Evolutionary conservation across 2,888 invertebrate genomes (phyloP).

Genomic region (Cataglyphis livida): DNA sequence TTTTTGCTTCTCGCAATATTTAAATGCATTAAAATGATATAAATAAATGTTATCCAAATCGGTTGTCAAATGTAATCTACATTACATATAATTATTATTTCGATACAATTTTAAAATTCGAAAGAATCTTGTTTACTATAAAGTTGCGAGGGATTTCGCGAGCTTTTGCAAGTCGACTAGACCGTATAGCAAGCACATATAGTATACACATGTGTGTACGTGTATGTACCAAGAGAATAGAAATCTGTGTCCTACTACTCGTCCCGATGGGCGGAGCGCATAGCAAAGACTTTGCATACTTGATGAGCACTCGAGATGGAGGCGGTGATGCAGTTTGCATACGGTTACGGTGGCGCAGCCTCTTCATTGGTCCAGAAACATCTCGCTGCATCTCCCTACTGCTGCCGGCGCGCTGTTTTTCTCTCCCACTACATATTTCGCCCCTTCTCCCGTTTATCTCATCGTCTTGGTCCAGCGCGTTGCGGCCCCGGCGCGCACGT

Average conservation of each 20-base stretch:
- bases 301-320: slow-evolving; percentile 80
- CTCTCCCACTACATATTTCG: slow-evolving; percentile 70
- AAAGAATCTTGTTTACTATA: background rate
- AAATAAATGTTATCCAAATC: background rate
- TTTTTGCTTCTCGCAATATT: background rate
- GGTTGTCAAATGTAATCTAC: too few species aligned
- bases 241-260: slow-evolving; percentile 64
- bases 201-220: background rate
- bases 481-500: slow-evolving; percentile 57
- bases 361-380: slow-evolving; percentile 83
- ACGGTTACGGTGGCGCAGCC: slow-evolving; percentile 79
- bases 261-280: slow-evolving; percentile 80
- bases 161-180: background rate
- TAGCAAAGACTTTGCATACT: slow-evolving; percentile 82
- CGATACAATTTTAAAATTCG: background rate
- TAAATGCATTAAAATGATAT: background rate
- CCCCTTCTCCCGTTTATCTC: slow-evolving; percentile 65
- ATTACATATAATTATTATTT: background rate
- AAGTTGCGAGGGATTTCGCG: background rate
- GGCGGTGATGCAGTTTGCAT: slow-evolving; percentile 84
- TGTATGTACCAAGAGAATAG: slow-evolving; percentile 26
- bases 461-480: slow-evolving; percentile 70
- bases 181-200: background rate
- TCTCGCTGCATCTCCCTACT: slow-evolving; percentile 76
- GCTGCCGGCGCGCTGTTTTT: slow-evolving; percentile 63